A percentile compares a stretch with the other conserved stretches of the same genome.
Conservation (phyloP, 2,888 invertebrate species). For the Caradrina kadenii region DNA sequence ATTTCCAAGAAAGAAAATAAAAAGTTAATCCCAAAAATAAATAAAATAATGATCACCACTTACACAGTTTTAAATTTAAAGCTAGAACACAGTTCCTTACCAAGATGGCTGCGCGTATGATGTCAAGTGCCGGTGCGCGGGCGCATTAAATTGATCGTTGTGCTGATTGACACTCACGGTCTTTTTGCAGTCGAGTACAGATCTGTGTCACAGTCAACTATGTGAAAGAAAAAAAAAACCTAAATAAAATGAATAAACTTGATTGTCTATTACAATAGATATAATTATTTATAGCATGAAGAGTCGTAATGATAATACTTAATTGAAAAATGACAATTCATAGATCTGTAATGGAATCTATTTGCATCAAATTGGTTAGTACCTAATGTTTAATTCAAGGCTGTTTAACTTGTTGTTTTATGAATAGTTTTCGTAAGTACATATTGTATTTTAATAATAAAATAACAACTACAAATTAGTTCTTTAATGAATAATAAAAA, state of each 20-base stretch:
- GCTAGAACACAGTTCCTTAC: constrained; percentile 49
- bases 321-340: constrained; percentile 35
- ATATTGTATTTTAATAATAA: background rate
- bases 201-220: constrained; percentile 56
- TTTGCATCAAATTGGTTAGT: constrained; percentile 12
- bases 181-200: constrained; percentile 71
- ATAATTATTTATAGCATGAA: constrained; percentile 37
- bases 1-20: constrained; percentile 24
- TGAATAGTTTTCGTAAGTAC: background rate
- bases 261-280: constrained; percentile 43
- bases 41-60: constrained; percentile 27
- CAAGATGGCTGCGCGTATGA: constrained; percentile 77
- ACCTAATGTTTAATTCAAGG: background rate
- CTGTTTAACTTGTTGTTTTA: background rate
- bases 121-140: constrained; percentile 70
- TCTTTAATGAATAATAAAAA: constrained; percentile 8
- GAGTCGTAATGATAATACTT: constrained; percentile 37
- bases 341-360: constrained; percentile 18
- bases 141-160: constrained; percentile 78
- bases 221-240: constrained; percentile 37
- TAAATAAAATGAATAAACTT: constrained; percentile 39
- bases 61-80: constrained; percentile 59
- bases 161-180: constrained; percentile 81
- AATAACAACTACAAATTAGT: too few species aligned
- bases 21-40: constrained; percentile 27